Percentiles rank a stretch among this genome's conserved stretches.
Evolutionary conservation across 2,797 vertebrate species (phyloP).

Genomic region (Bradypus variegatus): DNA sequence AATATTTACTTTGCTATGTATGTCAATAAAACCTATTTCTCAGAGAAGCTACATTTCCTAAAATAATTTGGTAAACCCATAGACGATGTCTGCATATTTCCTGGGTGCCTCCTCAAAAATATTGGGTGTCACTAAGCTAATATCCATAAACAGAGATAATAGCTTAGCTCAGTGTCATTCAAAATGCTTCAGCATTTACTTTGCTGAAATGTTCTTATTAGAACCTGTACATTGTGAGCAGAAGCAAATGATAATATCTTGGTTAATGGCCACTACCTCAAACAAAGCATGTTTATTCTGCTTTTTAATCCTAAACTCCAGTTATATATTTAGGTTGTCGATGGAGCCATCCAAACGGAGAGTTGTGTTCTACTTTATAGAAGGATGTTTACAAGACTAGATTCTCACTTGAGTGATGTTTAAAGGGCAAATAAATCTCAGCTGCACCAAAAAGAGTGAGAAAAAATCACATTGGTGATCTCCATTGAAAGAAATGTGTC

Average conservation of each 20-base stretch:
- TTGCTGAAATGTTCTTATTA: background rate
- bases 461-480: conserved; percentile 1
- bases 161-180: background rate
- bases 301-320: background rate
- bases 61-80: background rate
- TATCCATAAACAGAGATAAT: background rate
- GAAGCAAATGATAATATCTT: background rate
- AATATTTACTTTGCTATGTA: background rate
- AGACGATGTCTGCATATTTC: background rate
- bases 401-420: background rate
- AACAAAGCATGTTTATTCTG: background rate
- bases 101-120: background rate
- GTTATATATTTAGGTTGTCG: background rate
- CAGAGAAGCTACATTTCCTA: background rate
- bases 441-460: background rate
- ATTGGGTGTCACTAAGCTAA: background rate
- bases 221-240: background rate
- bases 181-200: background rate
- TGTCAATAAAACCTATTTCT: background rate
- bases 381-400: background rate
- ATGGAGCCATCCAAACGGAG: background rate
- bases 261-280: background rate
- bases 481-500: background rate
- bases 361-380: background rate
- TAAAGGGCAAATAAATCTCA: background rate